Base-by-base conservation (phyloP, 2,888 invertebrate species). In the Odontothrips loti region DNA sequence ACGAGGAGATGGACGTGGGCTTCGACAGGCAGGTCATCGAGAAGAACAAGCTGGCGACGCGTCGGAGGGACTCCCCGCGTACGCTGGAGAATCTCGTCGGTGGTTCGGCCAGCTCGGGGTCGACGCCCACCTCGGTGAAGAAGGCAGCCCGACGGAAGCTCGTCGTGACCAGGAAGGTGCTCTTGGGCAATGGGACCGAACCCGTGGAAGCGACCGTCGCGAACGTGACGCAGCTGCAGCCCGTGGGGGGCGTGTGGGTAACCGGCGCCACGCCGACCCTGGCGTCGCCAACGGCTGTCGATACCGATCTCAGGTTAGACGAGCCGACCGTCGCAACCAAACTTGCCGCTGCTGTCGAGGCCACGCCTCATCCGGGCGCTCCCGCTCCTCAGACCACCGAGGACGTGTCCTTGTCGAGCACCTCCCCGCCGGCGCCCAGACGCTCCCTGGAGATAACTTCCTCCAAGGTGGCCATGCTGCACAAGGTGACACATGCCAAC, bases 1-100 rank as follows among this genome's bases (percentile, higher is more conserved):
- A 86, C 83, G 87, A 87, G 23, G 87, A 86, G 82, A 87, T 86
- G 85, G 87, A 86, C 82, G 85, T 86, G 20, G 85, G 86, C 0
- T 83, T 86, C 29, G 86, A 86, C 80, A 84, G 84, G 23, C 85
- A 85, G 81, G 85, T 85, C 17, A 84, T 87, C 12, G 87, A 87
- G 83, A 85, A 86, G 82, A 87, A 86, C 82, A 86, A 86, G 80
- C 84, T 85, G 10, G 83, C 86, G 81, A 84, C 84, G 82, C 85
- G 82, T 81, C 4, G 82, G 82, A 47, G 81, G 83, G 23, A 82
- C 80, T 1, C 48, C 81, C 34, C 80, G 82, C 51, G 81, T 79
- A 48, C 81, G 81, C 12, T 80, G 80, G 47, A 82, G 82, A 47
- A 81, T 83, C 58, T 80, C 82, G 80, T 82, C 78, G 29, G 82